These are phyloP conservation scores for Lithophane leautieri DNA, from an alignment of 2,888 invertebrate species.

Conservation along the genomic window DNA sequence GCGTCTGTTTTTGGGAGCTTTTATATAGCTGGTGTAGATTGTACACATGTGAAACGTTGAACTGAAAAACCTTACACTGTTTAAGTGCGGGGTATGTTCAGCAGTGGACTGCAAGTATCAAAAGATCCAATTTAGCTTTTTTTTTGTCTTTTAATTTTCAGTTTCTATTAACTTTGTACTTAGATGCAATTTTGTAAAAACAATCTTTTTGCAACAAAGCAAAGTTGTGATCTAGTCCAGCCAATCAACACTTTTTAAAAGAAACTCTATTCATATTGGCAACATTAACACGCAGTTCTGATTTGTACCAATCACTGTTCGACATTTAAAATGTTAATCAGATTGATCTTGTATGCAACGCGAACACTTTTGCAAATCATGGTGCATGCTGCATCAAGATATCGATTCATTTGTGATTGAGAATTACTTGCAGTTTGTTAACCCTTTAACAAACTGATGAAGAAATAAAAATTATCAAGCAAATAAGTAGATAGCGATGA, in stretches of 20 bases:
- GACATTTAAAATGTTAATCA: slow-evolving; percentile 72
- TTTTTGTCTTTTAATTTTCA: too few relatives aligned
- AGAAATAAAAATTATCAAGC: not conserved
- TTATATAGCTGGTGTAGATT: not conserved
- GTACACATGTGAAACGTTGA: not conserved
- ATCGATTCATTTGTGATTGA: slow-evolving; percentile 61
- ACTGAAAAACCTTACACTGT: not conserved
- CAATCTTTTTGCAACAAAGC: not conserved
- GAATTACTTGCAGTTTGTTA: slow-evolving; percentile 47
- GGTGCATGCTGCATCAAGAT: slow-evolving; percentile 61
- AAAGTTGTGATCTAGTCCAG: not conserved
- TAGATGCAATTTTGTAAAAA: not conserved
- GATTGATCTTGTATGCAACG: slow-evolving; percentile 63
- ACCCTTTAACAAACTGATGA: not conserved
- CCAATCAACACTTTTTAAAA: not conserved
- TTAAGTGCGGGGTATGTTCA: not conserved
- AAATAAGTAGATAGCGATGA: not conserved
- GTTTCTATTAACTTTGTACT: too few relatives aligned
- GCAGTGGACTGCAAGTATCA: not conserved
- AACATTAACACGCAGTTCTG: slow-evolving; percentile 20
- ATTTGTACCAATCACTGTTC: slow-evolving; percentile 51
- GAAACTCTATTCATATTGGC: not conserved
- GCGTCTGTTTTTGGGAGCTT: too few relatives aligned
- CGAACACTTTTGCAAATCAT: slow-evolving; percentile 69
- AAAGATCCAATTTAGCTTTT: too few relatives aligned